Evolutionary conservation across 2,888 invertebrate species (phyloP).

Genomic region (Cabera pusaria): DNA sequence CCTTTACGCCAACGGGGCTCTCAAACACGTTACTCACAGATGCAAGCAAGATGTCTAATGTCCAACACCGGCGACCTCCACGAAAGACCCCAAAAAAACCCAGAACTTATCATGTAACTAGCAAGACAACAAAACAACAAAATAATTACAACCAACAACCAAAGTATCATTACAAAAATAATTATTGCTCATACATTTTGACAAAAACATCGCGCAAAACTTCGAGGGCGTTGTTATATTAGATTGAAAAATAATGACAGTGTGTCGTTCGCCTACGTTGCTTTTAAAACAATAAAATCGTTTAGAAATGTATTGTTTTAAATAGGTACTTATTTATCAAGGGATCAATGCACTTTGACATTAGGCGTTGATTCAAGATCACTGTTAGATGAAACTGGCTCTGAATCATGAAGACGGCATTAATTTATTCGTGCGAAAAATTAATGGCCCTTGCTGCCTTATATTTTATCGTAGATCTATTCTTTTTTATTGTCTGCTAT

Average conservation of each 20-base stretch:
- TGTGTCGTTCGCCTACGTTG: slow-evolving; percentile 50
- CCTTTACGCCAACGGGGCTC: too few relatives aligned
- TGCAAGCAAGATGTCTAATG: too few relatives aligned
- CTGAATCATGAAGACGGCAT: slow-evolving; percentile 4
- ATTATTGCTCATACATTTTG: slow-evolving; percentile 41
- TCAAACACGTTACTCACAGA: too few relatives aligned
- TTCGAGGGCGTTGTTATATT: slow-evolving; percentile 62
- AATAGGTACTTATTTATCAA: slow-evolving; percentile 29
- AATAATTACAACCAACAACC: too few relatives aligned
- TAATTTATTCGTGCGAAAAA: slow-evolving; percentile 9
- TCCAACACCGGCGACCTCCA: too few relatives aligned
- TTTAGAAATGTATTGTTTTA: slow-evolving; percentile 37
- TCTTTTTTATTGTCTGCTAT: too few relatives aligned
- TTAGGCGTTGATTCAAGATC: slow-evolving; percentile 44
- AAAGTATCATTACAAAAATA: slow-evolving; percentile 35
- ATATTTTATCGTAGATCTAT: slow-evolving; percentile 6
- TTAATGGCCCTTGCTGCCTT: slow-evolving; percentile 8
- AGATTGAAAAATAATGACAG: slow-evolving; percentile 65
- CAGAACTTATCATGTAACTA: too few relatives aligned
- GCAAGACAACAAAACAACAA: too few relatives aligned
- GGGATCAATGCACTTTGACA: slow-evolving; percentile 51
- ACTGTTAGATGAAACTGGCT: slow-evolving; percentile 28
- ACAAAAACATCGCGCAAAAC: slow-evolving; percentile 53
- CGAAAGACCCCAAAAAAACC: too few relatives aligned
- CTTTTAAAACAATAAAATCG: slow-evolving; percentile 20